Base-by-base conservation (phyloP, 2,113 vertebrate genomes). In the Cyprinodon variegatus region DNA sequence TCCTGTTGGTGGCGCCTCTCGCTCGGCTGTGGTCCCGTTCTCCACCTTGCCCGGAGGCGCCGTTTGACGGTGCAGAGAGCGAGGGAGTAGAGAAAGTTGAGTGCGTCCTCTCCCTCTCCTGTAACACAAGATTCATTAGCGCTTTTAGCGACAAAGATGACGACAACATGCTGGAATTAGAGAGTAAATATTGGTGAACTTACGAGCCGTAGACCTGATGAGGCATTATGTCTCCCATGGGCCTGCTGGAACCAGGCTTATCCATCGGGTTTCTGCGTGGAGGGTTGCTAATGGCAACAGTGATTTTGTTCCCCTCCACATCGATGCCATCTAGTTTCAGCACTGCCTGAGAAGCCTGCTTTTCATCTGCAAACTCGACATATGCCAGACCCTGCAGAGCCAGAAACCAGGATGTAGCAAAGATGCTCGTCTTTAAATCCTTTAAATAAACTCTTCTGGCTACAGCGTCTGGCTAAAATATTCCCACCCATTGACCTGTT, bases 271-370 rank as follows among this genome's bases (percentile, higher is more conserved):
- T 97, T 48, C 97, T 95, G 3, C 94, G 88, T 0, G 98, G 98
- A 0, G 98, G 98, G 74, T 99, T 99, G 71, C 98, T 99, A 83
- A 99, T 98, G 0, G 96, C 97, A 72, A 98, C 98, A 17, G 96
- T 94, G 83, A 99, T 95, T 61, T 93, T 93, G 0, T 96, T 95
- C 8, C 92, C 95, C 81, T 94, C 95, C 1, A 99, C 29, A 0
- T 91, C 92, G 80, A 88, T 93, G 5, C 97, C 95, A 0, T 99
- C 97, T 96, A 99, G 92, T 81, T 96, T 97, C 85, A 98, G 77
- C 20, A 99, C 97, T 0, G 98, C 98, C 83, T 96, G 96, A 0
- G 98, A 97, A 0, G 98, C 98, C 90, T 99, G 95, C 0, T 87
- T 80, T 79, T 99, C 98, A 0, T 94, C 94, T 68, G 95, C 96